Evolutionary conservation across 2,888 invertebrate genomes (phyloP).

Genomic region (Bellardia bayeri): DNA sequence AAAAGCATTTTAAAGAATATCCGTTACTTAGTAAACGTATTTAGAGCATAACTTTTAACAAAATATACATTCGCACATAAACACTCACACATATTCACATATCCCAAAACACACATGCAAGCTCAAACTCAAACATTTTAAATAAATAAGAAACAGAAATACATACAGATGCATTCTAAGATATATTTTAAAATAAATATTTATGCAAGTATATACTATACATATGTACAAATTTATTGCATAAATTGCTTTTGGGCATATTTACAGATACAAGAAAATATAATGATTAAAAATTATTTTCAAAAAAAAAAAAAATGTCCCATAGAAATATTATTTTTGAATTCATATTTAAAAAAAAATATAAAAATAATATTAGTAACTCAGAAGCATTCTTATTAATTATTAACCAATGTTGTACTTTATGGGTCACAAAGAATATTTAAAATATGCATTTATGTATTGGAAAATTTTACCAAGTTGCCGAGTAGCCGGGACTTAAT

Average conservation of each 20-base stretch:
- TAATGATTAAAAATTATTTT: slow-evolving; percentile 74
- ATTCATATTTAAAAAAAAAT: not conserved
- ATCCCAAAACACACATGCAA: not conserved
- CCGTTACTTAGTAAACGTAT: slow-evolving; percentile 72
- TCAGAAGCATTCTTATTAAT: too few species aligned
- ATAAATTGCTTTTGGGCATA: not conserved
- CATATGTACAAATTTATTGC: not conserved
- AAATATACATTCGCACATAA: slow-evolving; percentile 15
- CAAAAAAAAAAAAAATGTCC: slow-evolving; percentile 54
- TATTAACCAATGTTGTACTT: too few species aligned
- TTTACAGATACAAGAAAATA: slow-evolving; percentile 52
- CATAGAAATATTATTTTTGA: not conserved
- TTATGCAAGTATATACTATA: not conserved
- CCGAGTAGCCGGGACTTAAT: too few species aligned
- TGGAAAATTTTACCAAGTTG: too few species aligned
- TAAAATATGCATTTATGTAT: too few species aligned
- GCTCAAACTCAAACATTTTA: slow-evolving; percentile 8
- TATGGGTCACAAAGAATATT: too few species aligned
- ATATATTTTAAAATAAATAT: not conserved
- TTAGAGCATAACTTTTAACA: slow-evolving; percentile 71
- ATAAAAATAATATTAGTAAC: too few species aligned
- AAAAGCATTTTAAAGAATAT: slow-evolving; percentile 74
- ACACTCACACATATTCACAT: not conserved
- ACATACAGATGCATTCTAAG: not conserved
- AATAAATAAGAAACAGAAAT: slow-evolving; percentile 4